phyloP scores from a whole-genome alignment of 2,797 vertebrate genomes.

The Falco columbarius region DNA sequence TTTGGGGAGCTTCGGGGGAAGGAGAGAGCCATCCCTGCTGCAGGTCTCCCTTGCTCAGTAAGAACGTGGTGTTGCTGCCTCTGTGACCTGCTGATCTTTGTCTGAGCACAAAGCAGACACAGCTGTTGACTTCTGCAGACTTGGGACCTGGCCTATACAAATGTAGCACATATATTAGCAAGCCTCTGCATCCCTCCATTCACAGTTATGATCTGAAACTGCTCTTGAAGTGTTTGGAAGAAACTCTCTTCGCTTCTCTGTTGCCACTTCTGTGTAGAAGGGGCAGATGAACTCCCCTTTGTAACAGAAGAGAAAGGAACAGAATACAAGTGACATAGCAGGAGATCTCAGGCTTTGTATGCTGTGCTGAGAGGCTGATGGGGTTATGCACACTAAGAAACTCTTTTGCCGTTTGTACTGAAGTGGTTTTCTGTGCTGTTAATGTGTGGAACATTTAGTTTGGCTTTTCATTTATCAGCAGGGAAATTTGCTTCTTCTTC shows the following conservation, averaged over 20 bases:
- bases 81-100: not conserved
- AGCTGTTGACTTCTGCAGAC: not conserved
- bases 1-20: not conserved
- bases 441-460: not conserved
- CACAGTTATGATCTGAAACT: not conserved
- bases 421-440: not conserved
- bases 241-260: not conserved
- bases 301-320: not conserved
- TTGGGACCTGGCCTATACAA: not conserved
- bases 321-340: not conserved
- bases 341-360: not conserved
- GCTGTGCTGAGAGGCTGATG: not conserved
- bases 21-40: not conserved
- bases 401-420: not conserved
- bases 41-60: not conserved
- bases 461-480: not conserved
- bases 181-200: not conserved
- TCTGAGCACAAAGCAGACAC: not conserved
- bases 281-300: not conserved
- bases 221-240: not conserved
- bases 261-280: not conserved
- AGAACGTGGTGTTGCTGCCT: not conserved
- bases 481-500: not conserved
- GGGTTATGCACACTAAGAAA: not conserved
- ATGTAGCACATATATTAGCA: not conserved